Evolutionary conservation across 2,797 vertebrate species (phyloP).

Genomic region (Epinephelus malabaricus): DNA sequence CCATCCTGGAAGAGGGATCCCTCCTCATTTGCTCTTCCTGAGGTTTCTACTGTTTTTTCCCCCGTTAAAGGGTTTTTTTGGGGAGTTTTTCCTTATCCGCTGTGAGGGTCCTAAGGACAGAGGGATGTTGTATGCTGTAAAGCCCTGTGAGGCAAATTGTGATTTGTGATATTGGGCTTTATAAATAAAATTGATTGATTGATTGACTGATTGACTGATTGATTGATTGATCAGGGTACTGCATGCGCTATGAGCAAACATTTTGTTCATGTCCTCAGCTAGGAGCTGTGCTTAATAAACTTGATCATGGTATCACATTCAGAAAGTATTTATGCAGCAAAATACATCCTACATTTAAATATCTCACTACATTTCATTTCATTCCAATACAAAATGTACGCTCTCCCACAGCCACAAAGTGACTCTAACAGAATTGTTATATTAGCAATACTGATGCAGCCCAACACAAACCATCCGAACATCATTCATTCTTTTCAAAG

Average conservation of each 20-base stretch:
- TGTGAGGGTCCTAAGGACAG: too few species aligned
- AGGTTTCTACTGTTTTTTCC: too few species aligned
- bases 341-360: background rate
- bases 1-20: too few species aligned
- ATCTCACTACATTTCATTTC: background rate
- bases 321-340: background rate
- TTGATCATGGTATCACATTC: background rate
- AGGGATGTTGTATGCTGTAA: too few species aligned
- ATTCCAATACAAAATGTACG: background rate
- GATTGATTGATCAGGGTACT: background rate
- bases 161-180: too few species aligned
- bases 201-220: too few species aligned
- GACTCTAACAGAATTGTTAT: background rate
- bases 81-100: too few species aligned
- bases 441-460: background rate
- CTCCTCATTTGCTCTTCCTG: too few species aligned
- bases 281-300: background rate
- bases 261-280: background rate
- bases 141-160: too few species aligned
- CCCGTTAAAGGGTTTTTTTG: too few species aligned
- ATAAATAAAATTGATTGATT: too few species aligned
- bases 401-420: background rate
- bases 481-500: background rate
- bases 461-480: background rate
- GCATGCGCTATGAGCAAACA: background rate